Base-by-base conservation (phyloP, 2,888 invertebrate species). In the Amiota communis region DNA sequence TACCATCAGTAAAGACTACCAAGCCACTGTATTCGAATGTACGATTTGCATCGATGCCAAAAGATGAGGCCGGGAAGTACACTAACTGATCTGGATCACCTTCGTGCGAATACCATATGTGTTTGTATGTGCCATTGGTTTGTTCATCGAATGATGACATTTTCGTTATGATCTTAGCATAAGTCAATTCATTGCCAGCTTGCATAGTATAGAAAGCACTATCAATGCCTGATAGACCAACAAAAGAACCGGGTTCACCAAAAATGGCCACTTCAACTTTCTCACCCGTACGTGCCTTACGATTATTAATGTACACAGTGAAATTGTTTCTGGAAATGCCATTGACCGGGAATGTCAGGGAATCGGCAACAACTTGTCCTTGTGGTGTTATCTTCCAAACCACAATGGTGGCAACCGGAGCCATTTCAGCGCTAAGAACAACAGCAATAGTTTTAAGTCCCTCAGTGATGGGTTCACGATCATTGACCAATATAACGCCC, bases 341-440 rank as follows among this genome's bases (percentile, higher is more conserved):
- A 90, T 98, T 97, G 46, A 98, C 98, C 0, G 97, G 97, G 91
- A 98, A 97, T n/a, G 98, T 98, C 74, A 98, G 91, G 74, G 97
- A 96, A 91, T 98, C 98, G 0, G 96, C 96, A 0, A 97, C 93
- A 68, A 98, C 94, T 83, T 95, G 95, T 0, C 96, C 97, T 80
- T 95, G 93, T 13, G 93, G 93, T 8, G 94, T 94, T 0, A 97
- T 93, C 88, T 95, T 93, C 93, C 97, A 98, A 68, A 96, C 96
- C 20, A 98, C 93, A 51, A 97, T 92, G 0, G 97, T 97, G 13
- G 98, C 94, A 36, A 95, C 95, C 0, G 98, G 98, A 10, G 98
- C 96, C 96, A 97, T 96, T 91, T 96, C 96, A 3, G 96, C 93
- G 53, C 95, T 95, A 68, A 96, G 90, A 0, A 95, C 93, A 76